Evolutionary conservation across 2,888 invertebrate genomes (phyloP).

Genomic region (Argyra leucocephala): DNA sequence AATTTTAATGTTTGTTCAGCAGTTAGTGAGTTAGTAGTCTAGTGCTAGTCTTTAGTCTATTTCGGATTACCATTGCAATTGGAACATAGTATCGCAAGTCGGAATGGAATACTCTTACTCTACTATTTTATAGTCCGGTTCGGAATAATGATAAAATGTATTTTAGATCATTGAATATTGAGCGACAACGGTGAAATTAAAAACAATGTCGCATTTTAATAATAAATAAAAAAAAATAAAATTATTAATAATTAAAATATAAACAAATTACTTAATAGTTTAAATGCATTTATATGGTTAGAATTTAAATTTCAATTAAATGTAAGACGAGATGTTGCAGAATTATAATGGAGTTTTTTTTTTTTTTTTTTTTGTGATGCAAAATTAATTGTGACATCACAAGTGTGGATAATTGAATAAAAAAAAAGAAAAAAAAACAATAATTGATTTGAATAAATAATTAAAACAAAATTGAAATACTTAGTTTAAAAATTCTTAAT

Average conservation of each 20-base stretch:
- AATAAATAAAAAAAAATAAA: too few relatives aligned
- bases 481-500: neutral
- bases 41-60: too few relatives aligned
- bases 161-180: too few relatives aligned
- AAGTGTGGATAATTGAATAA: neutral
- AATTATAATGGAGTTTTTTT: neutral
- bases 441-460: neutral
- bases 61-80: conserved; percentile 2
- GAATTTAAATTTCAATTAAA: neutral
- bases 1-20: too few relatives aligned
- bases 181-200: too few relatives aligned
- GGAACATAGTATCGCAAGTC: neutral
- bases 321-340: neutral
- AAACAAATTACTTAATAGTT: too few relatives aligned
- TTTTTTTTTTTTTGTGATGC: neutral
- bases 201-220: too few relatives aligned
- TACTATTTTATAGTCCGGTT: too few relatives aligned
- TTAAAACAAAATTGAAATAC: neutral
- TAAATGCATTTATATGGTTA: too few relatives aligned
- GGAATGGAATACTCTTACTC: neutral
- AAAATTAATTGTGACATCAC: conserved; percentile 1
- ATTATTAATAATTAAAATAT: too few relatives aligned
- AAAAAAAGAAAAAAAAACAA: neutral
- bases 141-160: too few relatives aligned
- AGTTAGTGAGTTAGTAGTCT: too few relatives aligned